Evolutionary conservation across 1,140 invertebrate genomes (phyloP), one percentile per base, ranked within the genome.

Genomic region (Drosophila bipectinata): DNA sequence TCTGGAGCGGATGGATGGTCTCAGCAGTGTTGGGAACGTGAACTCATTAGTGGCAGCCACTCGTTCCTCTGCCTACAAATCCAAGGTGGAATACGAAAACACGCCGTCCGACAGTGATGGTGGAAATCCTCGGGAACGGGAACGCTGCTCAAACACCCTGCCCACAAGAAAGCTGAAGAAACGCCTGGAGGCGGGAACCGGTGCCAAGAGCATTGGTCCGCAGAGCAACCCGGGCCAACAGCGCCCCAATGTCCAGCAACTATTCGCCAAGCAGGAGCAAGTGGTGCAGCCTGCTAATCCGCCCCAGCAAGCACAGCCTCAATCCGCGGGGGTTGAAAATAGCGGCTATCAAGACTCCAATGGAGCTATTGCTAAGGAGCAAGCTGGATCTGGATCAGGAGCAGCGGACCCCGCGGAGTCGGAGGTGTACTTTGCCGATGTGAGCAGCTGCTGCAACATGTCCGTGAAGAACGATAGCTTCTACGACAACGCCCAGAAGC

Each of bases 391-490:
- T 3, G 44, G 44, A 1, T 5, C 48, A 26, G 59, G 55, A 8
- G 49, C 53, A 3, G 53, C 77, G 49, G 94, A 94, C 73, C 93
- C 94, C n/a, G 93, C 94, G 0, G 94, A 95, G 68, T 96, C 96
- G 3, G 96, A 97, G 92, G 93, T 97, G 1, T 97, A 97, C 84
- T 97, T 97, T 88, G 96, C 96, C 1, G 96, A 97, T 80, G 96
- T 97, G 1, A 96, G 96, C n/a, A 97, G 96, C 52, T 97, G 96
- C 81, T 96, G 96, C 74, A 95, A 95, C 83, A 94, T 95, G 61
- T 95, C 95, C 57, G 93, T 95, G 2, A 93, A 95, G 75, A 94
- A 94, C 73, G 94, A 94, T 77, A 91, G 78, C 45, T 91, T 83
- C 58, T 92, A 92, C 12, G 88, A 92, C 52, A 91, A 92, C 49